Evolutionary conservation across 2,113 vertebrate species (phyloP).

Genomic region (Catharus bicknelli): DNA sequence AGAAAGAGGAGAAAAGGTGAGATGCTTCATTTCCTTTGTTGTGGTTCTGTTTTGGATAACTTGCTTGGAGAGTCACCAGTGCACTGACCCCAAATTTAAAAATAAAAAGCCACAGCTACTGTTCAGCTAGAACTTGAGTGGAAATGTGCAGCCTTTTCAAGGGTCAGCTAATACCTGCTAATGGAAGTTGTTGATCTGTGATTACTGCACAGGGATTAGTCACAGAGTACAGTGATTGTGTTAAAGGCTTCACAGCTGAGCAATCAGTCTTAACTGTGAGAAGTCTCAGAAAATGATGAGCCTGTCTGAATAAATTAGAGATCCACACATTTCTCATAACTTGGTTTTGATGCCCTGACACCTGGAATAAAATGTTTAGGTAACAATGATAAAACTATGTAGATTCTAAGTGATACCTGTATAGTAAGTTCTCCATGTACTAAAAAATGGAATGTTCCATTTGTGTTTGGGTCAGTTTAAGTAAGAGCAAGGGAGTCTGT

Average conservation of each 20-base stretch:
- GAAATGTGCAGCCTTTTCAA: background rate
- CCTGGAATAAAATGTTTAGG: background rate
- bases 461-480: background rate
- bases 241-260: background rate
- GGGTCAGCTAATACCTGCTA: background rate
- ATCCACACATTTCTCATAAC: background rate
- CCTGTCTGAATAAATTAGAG: background rate
- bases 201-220: background rate
- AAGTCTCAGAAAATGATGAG: background rate
- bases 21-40: constrained; percentile 10
- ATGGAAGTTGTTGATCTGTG: background rate
- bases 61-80: background rate
- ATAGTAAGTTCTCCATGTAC: background rate
- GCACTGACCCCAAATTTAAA: background rate
- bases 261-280: background rate
- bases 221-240: background rate
- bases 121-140: background rate
- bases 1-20: constrained; percentile 94
- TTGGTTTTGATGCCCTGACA: background rate
- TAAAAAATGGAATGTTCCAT: background rate
- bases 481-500: background rate
- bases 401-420: background rate
- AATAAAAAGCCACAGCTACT: background rate
- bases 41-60: background rate
- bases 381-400: background rate